Percentiles rank a stretch among this genome's conserved stretches.
phyloP scores from a whole-genome alignment of 2,888 invertebrate genomes.

The Scaptomyza flava region DNA sequence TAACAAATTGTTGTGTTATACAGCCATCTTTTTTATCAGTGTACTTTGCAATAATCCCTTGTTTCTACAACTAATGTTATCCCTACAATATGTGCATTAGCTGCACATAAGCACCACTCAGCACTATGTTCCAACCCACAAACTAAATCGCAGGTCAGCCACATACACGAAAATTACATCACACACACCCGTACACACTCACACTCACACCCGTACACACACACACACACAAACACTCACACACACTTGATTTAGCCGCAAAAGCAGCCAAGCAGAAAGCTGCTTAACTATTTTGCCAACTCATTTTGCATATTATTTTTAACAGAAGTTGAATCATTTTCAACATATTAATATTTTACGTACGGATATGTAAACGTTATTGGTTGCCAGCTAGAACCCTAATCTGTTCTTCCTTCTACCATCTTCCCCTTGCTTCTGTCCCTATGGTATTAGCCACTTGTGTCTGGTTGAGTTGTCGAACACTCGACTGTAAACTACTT shows the following conservation, averaged over 20 bases:
- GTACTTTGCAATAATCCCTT: conserved; percentile 4
- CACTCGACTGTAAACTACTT: conserved; percentile 34
- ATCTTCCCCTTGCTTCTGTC: conserved; percentile 9
- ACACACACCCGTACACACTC: conserved; percentile 5
- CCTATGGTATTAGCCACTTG: conserved; percentile 42
- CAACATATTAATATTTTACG: conserved; percentile 55
- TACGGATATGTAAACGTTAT: conserved; percentile 35
- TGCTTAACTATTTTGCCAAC: conserved; percentile 72
- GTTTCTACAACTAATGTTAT: conserved; percentile 26
- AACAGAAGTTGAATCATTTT: conserved; percentile 66
- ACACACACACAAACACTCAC: conserved; percentile 2
- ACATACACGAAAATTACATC: conserved; percentile 12
- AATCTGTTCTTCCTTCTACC: not conserved
- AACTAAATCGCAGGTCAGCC: conserved; percentile 28
- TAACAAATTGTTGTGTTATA: not conserved
- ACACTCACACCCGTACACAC: too few relatives aligned
- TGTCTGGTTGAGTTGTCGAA: conserved; percentile 59
- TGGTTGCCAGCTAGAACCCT: conserved; percentile 14
- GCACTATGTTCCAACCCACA: conserved; percentile 26
- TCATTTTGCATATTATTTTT: conserved; percentile 67
- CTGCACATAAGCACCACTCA: conserved; percentile 39
- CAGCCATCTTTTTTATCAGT: conserved; percentile 10
- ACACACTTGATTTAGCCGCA: conserved; percentile 52
- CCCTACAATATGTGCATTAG: conserved; percentile 35
- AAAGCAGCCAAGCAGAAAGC: conserved; percentile 61